Evolutionary conservation across 1,140 invertebrate genomes (phyloP), one percentile per base, ranked within the genome.

Genomic region (Sminthurinus signatus): DNA sequence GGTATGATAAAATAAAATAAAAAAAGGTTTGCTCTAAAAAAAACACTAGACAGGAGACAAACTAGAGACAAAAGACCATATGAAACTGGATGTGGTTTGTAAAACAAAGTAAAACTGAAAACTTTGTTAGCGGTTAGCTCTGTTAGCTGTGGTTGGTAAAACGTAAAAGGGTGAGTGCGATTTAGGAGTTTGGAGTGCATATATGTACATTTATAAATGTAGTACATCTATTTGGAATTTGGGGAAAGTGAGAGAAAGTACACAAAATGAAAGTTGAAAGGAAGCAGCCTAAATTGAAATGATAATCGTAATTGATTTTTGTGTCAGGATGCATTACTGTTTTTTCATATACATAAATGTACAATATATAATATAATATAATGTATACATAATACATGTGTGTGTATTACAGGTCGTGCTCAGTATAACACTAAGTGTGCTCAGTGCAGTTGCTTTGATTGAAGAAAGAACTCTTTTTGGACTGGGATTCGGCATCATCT

Each of bases 401-500:
- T 54, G 55, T 55, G 64, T 36, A 19, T 56, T 59, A 17, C 62
- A 69, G 68, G 61, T 70, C 19, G 62, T 70, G 15, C 46, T 70
- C 14, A 60, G 68, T 27, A 51, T 70, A 12, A 70, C 65, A 8
- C 62, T 70, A 3, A 64, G 67, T 58, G 52, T 70, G 3, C 27
- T 70, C 19, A 67, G 64, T 55, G 68, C 61, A 4, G 60, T 70
- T 19, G 68, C 68, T 21, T 50, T 70, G 25, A 70, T 70, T 25
- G 68, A 70, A 67, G 68, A 70, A 48, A 42, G 68, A 19, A 48
- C 44, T 15, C n/a, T 66, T 15, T 50, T 70, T 46, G 62, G 68
- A 29, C 68, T 70, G n/a, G 68, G 68, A 25, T 70, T 70, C 36
- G 44, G 61, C 17, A 48, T 70, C 23, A 39, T 70, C 23, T 70